Percentiles rank a stretch among this genome's conserved stretches.
These are phyloP conservation scores for Apteryx mantelli DNA, from an alignment of 2,113 vertebrate species.

Conservation along the genomic window DNA sequence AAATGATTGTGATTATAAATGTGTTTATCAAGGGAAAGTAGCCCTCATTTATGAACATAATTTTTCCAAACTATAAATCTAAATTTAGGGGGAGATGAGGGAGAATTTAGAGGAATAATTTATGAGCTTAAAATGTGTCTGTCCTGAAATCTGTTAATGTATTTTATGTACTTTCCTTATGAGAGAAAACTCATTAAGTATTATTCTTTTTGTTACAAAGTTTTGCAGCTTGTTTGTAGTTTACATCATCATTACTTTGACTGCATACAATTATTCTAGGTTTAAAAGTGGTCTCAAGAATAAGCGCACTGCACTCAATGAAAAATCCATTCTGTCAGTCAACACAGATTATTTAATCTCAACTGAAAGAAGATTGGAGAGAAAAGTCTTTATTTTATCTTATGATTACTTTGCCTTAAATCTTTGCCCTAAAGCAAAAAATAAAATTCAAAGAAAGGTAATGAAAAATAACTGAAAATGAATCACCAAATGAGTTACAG, in stretches of 20 bases:
- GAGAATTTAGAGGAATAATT: not conserved
- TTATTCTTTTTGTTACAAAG: not conserved
- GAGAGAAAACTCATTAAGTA: not conserved
- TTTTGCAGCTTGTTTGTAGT: not conserved
- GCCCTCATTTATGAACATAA: not conserved
- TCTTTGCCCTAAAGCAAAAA: not conserved
- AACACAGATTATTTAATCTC: conserved; percentile 24
- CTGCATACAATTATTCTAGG: not conserved
- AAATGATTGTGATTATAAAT: not conserved
- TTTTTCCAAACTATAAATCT: not conserved
- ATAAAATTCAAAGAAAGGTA: not conserved
- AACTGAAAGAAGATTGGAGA: not conserved
- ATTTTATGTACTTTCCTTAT: not conserved
- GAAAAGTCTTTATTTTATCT: conserved; percentile 48
- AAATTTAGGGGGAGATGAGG: not conserved
- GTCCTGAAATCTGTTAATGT: not conserved
- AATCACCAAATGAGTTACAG: not conserved
- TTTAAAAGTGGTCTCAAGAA: not conserved
- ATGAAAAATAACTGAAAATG: conserved; percentile 30
- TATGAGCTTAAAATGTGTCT: not conserved
- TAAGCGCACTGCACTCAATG: not conserved
- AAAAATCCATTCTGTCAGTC: conserved; percentile 8
- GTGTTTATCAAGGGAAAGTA: not conserved
- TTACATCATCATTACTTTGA: not conserved
- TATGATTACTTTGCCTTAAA: conserved; percentile 24